Conservation (phyloP, 2,888 invertebrate species). For the Yponomeuta cagnagella region DNA sequence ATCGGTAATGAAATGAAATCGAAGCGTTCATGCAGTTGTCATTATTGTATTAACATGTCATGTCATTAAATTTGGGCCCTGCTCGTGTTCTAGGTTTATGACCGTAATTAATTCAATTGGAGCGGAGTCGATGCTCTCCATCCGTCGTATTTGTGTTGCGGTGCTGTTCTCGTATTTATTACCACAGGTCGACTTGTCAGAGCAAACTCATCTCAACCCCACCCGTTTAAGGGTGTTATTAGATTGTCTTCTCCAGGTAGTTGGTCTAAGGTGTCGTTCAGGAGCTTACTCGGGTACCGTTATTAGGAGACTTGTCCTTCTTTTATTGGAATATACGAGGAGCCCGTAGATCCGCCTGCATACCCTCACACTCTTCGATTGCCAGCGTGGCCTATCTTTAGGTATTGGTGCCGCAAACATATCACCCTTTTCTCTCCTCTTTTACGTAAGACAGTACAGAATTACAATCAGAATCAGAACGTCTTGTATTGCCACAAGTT, state of each 20-base stretch:
- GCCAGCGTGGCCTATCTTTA: slow-evolving; percentile 17
- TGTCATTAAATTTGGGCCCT: too few relatives aligned
- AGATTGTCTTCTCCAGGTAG: slow-evolving; percentile 22
- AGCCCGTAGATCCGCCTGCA: slow-evolving; percentile 29
- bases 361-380: slow-evolving; percentile 20
- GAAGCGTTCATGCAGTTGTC: too few relatives aligned
- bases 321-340: slow-evolving; percentile 63
- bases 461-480: too few relatives aligned
- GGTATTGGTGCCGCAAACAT: too few relatives aligned
- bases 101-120: background rate
- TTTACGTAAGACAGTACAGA: too few relatives aligned
- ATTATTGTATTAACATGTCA: too few relatives aligned
- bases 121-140: background rate
- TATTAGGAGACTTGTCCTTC: slow-evolving; percentile 64
- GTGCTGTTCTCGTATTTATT: slow-evolving; percentile 57
- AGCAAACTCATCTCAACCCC: slow-evolving; percentile 23
- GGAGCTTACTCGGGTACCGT: slow-evolving; percentile 60
- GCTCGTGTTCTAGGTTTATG: too few relatives aligned
- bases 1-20: too few relatives aligned
- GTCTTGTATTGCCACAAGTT: too few relatives aligned
- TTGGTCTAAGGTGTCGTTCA: slow-evolving; percentile 59
- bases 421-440: too few relatives aligned
- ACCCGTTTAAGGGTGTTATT: slow-evolving; percentile 32
- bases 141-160: slow-evolving; percentile 26
- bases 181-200: slow-evolving; percentile 23